Percentiles rank a stretch among this genome's conserved stretches.
Evolutionary conservation across 2,888 invertebrate genomes (phyloP).

Genomic region (Tridacna crocea): DNA sequence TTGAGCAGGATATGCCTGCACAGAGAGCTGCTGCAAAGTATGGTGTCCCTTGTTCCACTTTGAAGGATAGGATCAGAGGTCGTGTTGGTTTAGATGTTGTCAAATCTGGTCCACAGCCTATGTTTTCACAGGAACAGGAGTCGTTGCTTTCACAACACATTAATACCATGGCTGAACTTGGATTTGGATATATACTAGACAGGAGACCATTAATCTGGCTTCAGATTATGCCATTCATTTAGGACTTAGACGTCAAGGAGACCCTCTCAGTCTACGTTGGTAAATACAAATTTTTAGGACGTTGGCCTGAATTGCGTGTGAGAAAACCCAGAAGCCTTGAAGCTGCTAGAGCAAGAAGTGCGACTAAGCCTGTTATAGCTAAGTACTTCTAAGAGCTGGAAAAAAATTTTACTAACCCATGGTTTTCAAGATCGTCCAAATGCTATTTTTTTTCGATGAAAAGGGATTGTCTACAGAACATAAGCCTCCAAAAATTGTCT

Average conservation of each 20-base stretch:
- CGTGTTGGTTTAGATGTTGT: not conserved
- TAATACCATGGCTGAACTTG: not conserved
- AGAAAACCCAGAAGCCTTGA: not conserved
- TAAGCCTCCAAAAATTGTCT: constrained; percentile 26
- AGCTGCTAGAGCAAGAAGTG: not conserved
- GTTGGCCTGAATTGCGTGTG: not conserved
- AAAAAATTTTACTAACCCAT: constrained; percentile 8
- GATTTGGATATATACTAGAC: not conserved
- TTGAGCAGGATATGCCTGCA: not conserved
- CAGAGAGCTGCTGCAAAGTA: not conserved
- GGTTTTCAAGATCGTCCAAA: constrained; percentile 38
- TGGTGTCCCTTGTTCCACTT: not conserved
- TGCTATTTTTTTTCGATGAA: constrained; percentile 47
- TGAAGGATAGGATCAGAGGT: not conserved
- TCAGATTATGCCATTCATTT: not conserved
- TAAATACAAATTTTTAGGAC: not conserved
- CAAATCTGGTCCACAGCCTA: not conserved
- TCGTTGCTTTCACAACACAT: not conserved
- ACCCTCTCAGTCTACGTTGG: not conserved
- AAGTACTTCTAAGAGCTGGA: constrained; percentile 14
- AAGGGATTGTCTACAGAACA: constrained; percentile 34
- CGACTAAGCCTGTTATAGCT: not conserved
- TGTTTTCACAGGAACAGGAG: not conserved
- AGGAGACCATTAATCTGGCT: not conserved
- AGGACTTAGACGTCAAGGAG: not conserved